Evolutionary conservation across 2,113 vertebrate species (phyloP).

Genomic region (Cinclus cinclus): DNA sequence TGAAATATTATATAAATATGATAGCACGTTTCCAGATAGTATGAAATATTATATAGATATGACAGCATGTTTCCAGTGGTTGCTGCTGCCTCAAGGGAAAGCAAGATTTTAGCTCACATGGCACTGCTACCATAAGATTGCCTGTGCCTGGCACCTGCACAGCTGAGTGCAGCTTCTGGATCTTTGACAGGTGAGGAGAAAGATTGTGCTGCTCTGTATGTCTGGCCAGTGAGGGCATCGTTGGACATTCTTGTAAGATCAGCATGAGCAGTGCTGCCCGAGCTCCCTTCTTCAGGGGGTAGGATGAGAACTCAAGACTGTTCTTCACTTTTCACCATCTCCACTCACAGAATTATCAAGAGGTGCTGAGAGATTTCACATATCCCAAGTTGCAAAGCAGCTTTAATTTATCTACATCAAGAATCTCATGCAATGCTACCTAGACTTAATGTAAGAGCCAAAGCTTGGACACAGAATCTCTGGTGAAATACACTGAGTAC

Average conservation of each 20-base stretch:
- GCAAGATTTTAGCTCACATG: not conserved
- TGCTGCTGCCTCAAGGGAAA: not conserved
- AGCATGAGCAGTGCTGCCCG: not conserved
- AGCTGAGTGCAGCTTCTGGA: not conserved
- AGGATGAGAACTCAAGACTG: not conserved
- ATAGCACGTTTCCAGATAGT: rapidly evolving
- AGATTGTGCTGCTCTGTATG: not conserved
- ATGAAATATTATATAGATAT: not conserved
- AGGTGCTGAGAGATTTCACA: not conserved
- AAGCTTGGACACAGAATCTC: not conserved
- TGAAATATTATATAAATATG: not conserved
- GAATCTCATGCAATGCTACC: not conserved
- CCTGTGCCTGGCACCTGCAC: not conserved
- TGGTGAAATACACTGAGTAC: not conserved
- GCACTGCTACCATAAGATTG: not conserved
- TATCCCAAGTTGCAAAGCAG: not conserved
- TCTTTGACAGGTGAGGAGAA: not conserved
- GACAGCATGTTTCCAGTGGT: not conserved
- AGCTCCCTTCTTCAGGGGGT: not conserved
- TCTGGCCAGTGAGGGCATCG: not conserved
- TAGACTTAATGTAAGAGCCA: not conserved
- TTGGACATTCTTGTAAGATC: not conserved
- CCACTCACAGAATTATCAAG: not conserved
- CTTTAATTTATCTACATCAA: not conserved
- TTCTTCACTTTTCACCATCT: not conserved